phyloP scores from a whole-genome alignment of 2,797 vertebrate genomes.

The Knipowitschia caucasica region DNA sequence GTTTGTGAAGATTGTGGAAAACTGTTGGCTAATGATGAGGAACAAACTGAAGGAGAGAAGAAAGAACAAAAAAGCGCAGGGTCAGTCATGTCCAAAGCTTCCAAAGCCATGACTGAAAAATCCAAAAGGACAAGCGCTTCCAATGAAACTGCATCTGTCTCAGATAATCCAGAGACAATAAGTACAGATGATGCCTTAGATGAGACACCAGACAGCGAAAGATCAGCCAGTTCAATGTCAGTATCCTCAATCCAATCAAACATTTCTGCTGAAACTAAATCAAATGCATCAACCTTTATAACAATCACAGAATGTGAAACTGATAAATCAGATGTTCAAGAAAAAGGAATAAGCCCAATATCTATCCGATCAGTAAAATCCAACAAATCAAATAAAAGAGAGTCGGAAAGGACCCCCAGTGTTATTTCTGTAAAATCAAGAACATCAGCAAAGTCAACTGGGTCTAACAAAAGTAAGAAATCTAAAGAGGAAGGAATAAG shows the following conservation, averaged over 20 bases:
- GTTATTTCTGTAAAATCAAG: slow-evolving; percentile 42
- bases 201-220: slow-evolving; percentile 32
- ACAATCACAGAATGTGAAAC: slow-evolving; percentile 25
- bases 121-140: slow-evolving; percentile 45
- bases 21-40: not conserved
- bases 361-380: slow-evolving; percentile 40
- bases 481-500: slow-evolving; percentile 35
- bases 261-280: slow-evolving; percentile 40
- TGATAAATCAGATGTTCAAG: slow-evolving; percentile 14
- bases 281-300: slow-evolving; percentile 33
- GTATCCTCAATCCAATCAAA: slow-evolving; percentile 42
- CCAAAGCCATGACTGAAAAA: slow-evolving; percentile 32
- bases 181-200: slow-evolving; percentile 1
- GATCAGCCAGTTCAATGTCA: slow-evolving; percentile 47
- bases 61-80: not conserved
- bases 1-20: slow-evolving; percentile 2
- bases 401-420: slow-evolving; percentile 39
- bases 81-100: not conserved
- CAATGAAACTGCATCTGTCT: slow-evolving; percentile 27
- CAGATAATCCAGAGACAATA: not conserved
- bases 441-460: slow-evolving; percentile 43
- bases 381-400: slow-evolving; percentile 21
- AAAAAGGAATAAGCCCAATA: slow-evolving; percentile 39
- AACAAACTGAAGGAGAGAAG: not conserved
- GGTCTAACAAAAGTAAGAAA: slow-evolving; percentile 49